These are phyloP conservation scores for Rhea americana DNA, from an alignment of 2,113 vertebrate species.

Conservation along the genomic window DNA sequence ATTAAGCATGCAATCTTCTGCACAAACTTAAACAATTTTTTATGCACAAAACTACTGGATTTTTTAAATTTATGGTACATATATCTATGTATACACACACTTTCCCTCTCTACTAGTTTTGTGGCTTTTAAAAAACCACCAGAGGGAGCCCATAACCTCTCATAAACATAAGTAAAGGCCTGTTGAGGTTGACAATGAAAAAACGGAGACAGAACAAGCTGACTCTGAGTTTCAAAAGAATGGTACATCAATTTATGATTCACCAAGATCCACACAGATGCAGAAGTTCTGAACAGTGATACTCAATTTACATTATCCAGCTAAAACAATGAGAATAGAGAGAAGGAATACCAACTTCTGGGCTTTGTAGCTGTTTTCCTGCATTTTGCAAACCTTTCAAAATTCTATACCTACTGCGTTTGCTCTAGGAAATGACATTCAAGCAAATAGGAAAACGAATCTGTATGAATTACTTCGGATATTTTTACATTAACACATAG, in stretches of 20 bases:
- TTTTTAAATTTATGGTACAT: background rate
- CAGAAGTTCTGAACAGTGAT: background rate
- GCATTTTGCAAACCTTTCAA: background rate
- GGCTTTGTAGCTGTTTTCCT: background rate
- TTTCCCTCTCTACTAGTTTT: background rate
- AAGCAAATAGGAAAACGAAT: background rate
- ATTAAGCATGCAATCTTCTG: background rate
- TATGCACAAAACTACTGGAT: background rate
- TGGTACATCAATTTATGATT: background rate
- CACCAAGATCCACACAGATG: background rate
- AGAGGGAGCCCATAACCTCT: constrained; percentile 54
- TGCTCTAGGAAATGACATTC: background rate
- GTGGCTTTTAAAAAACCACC: constrained; percentile 10
- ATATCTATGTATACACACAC: background rate
- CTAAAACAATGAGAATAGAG: background rate
- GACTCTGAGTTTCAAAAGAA: background rate
- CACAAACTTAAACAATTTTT: background rate
- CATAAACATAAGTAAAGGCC: background rate
- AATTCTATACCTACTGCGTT: background rate
- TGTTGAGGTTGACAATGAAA: background rate
- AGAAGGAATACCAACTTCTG: background rate
- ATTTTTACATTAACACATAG: background rate
- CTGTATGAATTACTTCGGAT: background rate
- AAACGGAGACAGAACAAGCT: background rate
- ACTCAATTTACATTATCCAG: background rate